phyloP scores from a whole-genome alignment of 2,888 invertebrate genomes.

The Scaptomyza reducta region DNA sequence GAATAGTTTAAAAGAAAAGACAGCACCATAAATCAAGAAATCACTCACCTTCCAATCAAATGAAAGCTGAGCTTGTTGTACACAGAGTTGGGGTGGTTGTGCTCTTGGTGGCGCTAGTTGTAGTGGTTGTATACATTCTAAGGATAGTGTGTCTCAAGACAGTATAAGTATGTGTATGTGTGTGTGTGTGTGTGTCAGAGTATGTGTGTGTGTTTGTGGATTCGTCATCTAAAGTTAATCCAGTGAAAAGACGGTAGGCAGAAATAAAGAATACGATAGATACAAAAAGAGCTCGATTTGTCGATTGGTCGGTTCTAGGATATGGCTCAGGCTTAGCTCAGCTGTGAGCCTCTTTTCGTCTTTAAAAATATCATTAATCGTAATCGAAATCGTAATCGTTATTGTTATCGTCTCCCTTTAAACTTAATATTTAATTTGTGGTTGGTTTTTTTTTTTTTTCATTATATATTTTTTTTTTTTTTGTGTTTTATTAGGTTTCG shows the following conservation, averaged over 20 bases:
- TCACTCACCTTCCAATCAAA: constrained; percentile 54
- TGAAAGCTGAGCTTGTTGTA: constrained; percentile 47
- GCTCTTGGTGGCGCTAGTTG: constrained; percentile 41
- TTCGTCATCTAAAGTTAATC: constrained; percentile 12
- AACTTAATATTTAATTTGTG: constrained; percentile 17
- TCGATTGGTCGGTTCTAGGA: constrained; percentile 7
- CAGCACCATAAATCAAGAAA: constrained; percentile 46
- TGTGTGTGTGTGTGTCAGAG: constrained; percentile 1
- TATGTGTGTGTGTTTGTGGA: neutral
- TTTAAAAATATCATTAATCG: neutral
- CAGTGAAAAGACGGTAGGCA: constrained; percentile 10
- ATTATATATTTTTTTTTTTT: constrained; percentile 27
- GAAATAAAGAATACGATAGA: constrained; percentile 2
- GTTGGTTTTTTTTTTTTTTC: constrained; percentile 22
- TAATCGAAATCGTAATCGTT: constrained; percentile 4
- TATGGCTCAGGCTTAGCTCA: constrained; percentile 18
- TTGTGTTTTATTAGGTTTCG: constrained; percentile 26
- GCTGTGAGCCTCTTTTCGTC: constrained; percentile 17
- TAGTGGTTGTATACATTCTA: constrained; percentile 31
- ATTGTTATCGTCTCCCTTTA: constrained; percentile 19
- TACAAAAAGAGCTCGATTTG: neutral
- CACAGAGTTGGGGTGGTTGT: constrained; percentile 31
- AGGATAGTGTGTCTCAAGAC: constrained; percentile 14
- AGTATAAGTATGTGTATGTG: constrained; percentile 1
- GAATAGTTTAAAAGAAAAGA: constrained; percentile 1